Evolutionary conservation across 2,797 vertebrate species (phyloP).

Genomic region (Poecile montanus): DNA sequence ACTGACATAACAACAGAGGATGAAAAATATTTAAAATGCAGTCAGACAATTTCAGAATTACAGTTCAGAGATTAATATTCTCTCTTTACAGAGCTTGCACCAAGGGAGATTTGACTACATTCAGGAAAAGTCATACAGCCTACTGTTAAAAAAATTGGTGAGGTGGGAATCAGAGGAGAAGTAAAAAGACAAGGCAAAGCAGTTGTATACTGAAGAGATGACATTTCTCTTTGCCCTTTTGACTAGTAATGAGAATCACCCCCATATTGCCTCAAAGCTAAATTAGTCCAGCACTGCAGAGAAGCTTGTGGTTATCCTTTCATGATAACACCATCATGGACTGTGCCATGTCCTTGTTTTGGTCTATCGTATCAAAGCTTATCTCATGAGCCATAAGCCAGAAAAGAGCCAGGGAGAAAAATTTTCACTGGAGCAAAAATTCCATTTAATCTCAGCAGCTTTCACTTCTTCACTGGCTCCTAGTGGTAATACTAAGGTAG

Average conservation of each 20-base stretch:
- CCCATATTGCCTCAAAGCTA: background rate
- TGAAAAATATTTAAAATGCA: background rate
- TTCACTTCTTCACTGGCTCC: background rate
- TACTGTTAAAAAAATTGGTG: background rate
- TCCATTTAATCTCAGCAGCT: background rate
- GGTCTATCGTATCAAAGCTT: background rate
- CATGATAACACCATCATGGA: background rate
- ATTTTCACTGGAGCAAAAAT: background rate
- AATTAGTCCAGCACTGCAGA: background rate
- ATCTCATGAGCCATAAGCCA: background rate
- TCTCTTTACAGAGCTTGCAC: background rate
- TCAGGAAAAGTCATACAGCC: background rate
- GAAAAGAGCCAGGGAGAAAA: background rate
- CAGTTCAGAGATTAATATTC: background rate
- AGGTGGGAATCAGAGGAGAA: background rate
- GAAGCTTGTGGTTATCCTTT: background rate
- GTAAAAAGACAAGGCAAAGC: background rate
- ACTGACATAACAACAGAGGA: background rate
- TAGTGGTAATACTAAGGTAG: background rate
- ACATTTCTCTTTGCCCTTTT: background rate
- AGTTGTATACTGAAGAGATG: background rate
- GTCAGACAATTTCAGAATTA: background rate
- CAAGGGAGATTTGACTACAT: background rate
- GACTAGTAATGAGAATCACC: background rate
- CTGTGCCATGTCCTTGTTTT: background rate